phyloP scores from a whole-genome alignment of 1,140 invertebrate genomes.

The Octopus sinensis region DNA sequence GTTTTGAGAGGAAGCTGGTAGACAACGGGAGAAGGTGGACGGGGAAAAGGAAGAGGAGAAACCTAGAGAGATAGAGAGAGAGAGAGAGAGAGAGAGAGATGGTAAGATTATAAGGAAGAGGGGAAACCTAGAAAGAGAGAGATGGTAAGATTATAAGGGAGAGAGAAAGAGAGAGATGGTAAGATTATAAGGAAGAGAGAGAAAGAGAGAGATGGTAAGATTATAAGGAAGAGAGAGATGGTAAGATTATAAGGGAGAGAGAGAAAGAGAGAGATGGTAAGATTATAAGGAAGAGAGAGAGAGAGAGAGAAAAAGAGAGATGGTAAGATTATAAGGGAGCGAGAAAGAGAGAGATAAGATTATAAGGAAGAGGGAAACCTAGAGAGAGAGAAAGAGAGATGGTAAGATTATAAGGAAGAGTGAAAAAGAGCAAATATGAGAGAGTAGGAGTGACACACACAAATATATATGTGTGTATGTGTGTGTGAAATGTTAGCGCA shows the following conservation, averaged over 20 bases:
- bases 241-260: not conserved
- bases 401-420: too few relatives aligned
- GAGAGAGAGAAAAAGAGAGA: not conserved
- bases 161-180: not conserved
- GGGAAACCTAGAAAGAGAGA: conserved; percentile 8
- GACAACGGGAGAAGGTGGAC: conserved; percentile 10
- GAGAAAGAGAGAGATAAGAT: not conserved
- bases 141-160: not conserved
- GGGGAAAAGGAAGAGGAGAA: conserved; percentile 6
- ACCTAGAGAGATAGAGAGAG: conserved; percentile 19
- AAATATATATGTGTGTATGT: too few relatives aligned
- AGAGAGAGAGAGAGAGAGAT: conserved; percentile 16
- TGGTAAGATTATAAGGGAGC: not conserved
- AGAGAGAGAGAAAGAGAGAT: conserved; percentile 13
- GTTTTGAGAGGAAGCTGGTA: conserved; percentile 3
- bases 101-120: not conserved
- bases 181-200: not conserved
- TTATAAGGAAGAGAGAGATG: not conserved
- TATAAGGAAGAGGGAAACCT: conserved; percentile 10
- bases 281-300: not conserved
- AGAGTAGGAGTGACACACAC: too few relatives aligned
- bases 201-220: not conserved
- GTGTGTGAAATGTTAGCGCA: too few relatives aligned
- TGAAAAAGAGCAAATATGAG: too few relatives aligned
- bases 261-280: not conserved